Conservation (phyloP, 2,113 vertebrate genomes). For the Climacteris rufus region DNA sequence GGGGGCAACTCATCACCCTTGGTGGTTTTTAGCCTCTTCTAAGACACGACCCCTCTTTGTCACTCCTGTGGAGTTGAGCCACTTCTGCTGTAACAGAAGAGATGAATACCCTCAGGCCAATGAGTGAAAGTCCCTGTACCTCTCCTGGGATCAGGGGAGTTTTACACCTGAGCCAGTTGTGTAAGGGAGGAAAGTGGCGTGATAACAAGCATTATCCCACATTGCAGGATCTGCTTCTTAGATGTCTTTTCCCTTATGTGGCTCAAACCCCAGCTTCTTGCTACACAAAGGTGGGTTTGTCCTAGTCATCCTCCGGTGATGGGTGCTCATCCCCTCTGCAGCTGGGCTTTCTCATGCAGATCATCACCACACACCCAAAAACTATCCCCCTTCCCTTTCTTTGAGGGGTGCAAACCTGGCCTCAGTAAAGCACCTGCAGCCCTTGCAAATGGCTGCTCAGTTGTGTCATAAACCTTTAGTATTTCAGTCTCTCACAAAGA, state of each 20-base stretch:
- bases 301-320: not conserved
- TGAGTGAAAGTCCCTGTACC: not conserved
- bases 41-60: not conserved
- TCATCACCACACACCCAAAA: not conserved
- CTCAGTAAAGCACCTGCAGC: not conserved
- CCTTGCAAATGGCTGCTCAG: not conserved
- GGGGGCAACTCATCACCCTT: not conserved
- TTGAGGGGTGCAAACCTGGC: not conserved
- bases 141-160: not conserved
- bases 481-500: not conserved
- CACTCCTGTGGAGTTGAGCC: fast-evolving
- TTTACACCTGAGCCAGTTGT: not conserved
- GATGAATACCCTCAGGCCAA: not conserved
- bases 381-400: no score
- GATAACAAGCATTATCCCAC: not conserved
- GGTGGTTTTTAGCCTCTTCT: not conserved
- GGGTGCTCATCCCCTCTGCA: not conserved
- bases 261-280: not conserved
- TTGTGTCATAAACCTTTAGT: not conserved
- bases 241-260: not conserved
- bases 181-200: not conserved
- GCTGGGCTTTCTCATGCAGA: not conserved
- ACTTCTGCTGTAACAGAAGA: not conserved
- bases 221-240: not conserved
- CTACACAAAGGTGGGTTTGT: not conserved